phyloP scores from a whole-genome alignment of 2,113 vertebrate species.

The Mobula birostris region DNA sequence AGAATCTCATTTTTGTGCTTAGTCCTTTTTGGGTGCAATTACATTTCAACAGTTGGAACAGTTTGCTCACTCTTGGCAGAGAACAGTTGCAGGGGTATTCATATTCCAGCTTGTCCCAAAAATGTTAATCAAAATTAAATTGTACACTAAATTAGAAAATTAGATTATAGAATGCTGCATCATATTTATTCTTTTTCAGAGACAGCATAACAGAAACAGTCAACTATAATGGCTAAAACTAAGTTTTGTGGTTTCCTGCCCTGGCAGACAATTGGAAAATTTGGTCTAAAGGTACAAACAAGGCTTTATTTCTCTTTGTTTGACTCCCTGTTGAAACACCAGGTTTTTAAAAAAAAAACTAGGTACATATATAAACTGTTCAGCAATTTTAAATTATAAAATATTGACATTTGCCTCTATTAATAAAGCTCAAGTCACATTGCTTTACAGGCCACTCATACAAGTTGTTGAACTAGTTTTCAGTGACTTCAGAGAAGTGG shows the following conservation, averaged over 20 bases:
- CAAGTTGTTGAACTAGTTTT: neutral
- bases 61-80: too few species aligned
- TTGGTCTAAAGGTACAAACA: neutral
- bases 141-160: too few species aligned
- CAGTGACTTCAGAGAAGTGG: neutral
- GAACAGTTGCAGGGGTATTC: too few species aligned
- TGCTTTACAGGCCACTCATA: neutral
- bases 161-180: too few species aligned
- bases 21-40: too few species aligned
- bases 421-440: neutral
- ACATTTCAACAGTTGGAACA: too few species aligned
- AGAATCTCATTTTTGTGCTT: too few species aligned
- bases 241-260: neutral
- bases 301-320: neutral
- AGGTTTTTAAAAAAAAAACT: neutral
- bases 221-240: too few species aligned
- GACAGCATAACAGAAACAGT: neutral
- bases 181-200: too few species aligned
- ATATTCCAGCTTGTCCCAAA: too few species aligned
- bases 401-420: neutral
- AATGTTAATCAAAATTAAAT: too few species aligned
- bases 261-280: neutral
- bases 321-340: neutral
- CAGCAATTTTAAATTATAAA: neutral
- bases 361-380: neutral